phyloP scores from a whole-genome alignment of 1,140 invertebrate genomes.

The Drosophila saltans region DNA sequence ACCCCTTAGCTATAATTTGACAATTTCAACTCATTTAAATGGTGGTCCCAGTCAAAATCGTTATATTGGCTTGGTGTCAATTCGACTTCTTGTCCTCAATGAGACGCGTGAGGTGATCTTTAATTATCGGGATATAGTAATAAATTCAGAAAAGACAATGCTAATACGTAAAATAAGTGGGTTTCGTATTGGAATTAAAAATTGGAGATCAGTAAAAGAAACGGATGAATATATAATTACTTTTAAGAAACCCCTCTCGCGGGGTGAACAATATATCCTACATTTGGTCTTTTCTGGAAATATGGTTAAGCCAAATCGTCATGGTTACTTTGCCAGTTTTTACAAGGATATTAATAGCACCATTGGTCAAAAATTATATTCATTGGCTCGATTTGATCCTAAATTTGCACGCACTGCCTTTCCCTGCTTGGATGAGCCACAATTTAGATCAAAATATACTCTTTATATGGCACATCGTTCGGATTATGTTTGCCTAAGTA shows the following conservation, averaged over 20 bases:
- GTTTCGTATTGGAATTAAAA: neutral
- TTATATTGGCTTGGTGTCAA: slow-evolving; percentile 10
- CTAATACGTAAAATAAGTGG: neutral
- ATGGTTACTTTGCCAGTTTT: slow-evolving; percentile 5
- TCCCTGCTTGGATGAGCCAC: slow-evolving; percentile 97
- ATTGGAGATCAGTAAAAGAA: neutral
- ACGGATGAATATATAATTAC: neutral
- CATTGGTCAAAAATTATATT: slow-evolving; percentile 82
- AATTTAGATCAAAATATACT: slow-evolving; percentile 91
- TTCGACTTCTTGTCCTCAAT: neutral
- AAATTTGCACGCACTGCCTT: slow-evolving; percentile 93
- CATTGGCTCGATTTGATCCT: slow-evolving; percentile 93
- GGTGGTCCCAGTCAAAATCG: slow-evolving; percentile 5
- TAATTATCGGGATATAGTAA: neutral
- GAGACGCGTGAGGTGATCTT: neutral
- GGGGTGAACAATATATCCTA: neutral
- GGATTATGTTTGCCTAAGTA: slow-evolving; percentile 88
- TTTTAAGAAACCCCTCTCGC: neutral
- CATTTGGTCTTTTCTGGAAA: neutral
- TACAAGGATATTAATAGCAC: slow-evolving; percentile 1
- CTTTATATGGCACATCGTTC: slow-evolving; percentile 87
- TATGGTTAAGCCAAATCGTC: neutral
- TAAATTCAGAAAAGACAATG: neutral
- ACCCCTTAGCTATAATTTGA: slow-evolving; percentile 1
- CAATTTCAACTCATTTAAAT: slow-evolving; percentile 5